phyloP scores from a whole-genome alignment of 2,888 invertebrate species.

The Hirtodrosophila duncani region DNA sequence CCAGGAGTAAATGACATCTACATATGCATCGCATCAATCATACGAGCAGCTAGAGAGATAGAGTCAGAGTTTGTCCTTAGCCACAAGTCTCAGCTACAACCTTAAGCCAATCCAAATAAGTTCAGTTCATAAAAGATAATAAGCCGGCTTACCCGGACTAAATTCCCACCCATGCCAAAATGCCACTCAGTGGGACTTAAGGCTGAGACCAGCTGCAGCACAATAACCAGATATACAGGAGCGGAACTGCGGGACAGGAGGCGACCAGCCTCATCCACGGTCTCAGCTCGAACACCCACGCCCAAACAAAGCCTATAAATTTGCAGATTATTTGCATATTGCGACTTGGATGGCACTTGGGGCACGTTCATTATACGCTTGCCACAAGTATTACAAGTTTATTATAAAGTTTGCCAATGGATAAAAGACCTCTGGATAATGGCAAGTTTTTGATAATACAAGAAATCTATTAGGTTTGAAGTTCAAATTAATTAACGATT shows the following conservation, averaged over 20 bases:
- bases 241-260: slow-evolving; percentile 33
- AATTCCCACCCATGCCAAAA: too few relatives aligned
- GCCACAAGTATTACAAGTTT: neutral
- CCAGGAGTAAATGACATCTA: slow-evolving; percentile 50
- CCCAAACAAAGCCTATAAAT: slow-evolving; percentile 69
- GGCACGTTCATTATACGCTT: slow-evolving; percentile 19
- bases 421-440: too few relatives aligned
- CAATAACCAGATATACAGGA: slow-evolving; percentile 43
- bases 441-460: too few relatives aligned
- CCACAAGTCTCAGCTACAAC: slow-evolving; percentile 22
- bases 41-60: too few relatives aligned
- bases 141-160: slow-evolving; percentile 64
- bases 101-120: slow-evolving; percentile 48
- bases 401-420: too few relatives aligned
- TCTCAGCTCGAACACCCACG: neutral
- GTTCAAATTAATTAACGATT: too few relatives aligned
- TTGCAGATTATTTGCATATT: slow-evolving; percentile 77
- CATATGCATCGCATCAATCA: slow-evolving; percentile 60
- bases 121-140: slow-evolving; percentile 71
- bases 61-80: too few relatives aligned
- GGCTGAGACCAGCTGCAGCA: slow-evolving; percentile 42
- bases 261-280: slow-evolving; percentile 5
- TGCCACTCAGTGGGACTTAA: slow-evolving; percentile 56
- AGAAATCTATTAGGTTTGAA: too few relatives aligned
- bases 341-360: slow-evolving; percentile 43